phyloP scores from a whole-genome alignment of 2,113 vertebrate genomes.

The Bufo gargarizans region DNA sequence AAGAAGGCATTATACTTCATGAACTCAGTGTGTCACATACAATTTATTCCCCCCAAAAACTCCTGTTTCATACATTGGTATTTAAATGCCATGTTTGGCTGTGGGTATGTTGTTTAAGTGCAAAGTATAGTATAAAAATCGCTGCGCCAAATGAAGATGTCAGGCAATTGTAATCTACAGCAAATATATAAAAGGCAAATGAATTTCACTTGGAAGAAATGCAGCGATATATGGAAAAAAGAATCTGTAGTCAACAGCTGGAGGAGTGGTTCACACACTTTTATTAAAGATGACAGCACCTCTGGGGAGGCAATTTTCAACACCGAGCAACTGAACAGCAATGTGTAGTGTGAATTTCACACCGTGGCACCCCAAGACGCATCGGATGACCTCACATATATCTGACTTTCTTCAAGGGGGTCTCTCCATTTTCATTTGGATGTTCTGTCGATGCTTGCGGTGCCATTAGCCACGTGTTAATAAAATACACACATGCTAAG shows the following conservation, averaged over 20 bases:
- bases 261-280: constrained; percentile 40
- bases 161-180: constrained; percentile 25
- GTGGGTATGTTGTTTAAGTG: constrained; percentile 6
- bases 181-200: constrained; percentile 7
- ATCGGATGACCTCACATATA: constrained; percentile 44
- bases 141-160: not conserved
- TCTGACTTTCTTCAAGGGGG: constrained; percentile 15
- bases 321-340: constrained; percentile 25
- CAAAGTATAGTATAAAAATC: not conserved
- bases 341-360: constrained; percentile 45
- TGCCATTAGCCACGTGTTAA: constrained; percentile 14
- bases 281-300: constrained; percentile 55
- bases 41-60: constrained; percentile 36
- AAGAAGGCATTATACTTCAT: constrained; percentile 44
- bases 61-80: constrained; percentile 38
- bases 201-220: constrained; percentile 27
- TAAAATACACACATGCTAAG: constrained; percentile 19
- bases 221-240: constrained; percentile 11
- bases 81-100: constrained; percentile 45
- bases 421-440: constrained; percentile 9
- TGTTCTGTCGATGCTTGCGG: constrained; percentile 15
- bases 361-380: constrained; percentile 28
- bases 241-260: constrained; percentile 49
- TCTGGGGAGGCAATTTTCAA: constrained; percentile 47
- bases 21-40: constrained; percentile 33